phyloP scores from a whole-genome alignment of 2,888 invertebrate species.

The Melikaiella ostensackeni region DNA sequence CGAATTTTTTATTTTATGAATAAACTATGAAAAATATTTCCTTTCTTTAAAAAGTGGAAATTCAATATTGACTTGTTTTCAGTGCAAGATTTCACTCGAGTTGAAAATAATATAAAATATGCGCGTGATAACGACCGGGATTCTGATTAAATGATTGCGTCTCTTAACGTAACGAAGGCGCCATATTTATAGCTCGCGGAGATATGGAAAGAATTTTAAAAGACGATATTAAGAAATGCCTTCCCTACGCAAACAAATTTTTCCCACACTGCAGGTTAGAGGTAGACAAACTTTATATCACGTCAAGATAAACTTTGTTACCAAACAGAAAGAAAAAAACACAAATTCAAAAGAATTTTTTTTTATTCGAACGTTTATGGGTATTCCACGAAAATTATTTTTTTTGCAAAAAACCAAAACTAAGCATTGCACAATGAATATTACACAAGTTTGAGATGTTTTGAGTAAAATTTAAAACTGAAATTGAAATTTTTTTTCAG shows the following conservation, averaged over 20 bases:
- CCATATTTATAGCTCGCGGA: neutral
- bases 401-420: too few species aligned
- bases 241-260: neutral
- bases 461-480: too few species aligned
- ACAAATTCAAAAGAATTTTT: neutral
- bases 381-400: too few species aligned
- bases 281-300: neutral
- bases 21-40: too few species aligned
- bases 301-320: neutral
- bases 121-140: neutral
- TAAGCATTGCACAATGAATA: too few species aligned
- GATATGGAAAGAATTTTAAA: conserved; percentile 6
- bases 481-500: too few species aligned
- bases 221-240: neutral
- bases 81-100: too few species aligned
- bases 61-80: too few species aligned
- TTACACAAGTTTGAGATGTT: too few species aligned
- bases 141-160: neutral
- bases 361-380: too few species aligned
- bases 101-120: neutral
- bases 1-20: too few species aligned
- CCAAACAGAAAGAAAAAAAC: neutral
- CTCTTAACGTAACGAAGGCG: conserved; percentile 1
- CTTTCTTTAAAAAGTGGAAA: too few species aligned
- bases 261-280: neutral